Evolutionary conservation across 64 coral and sea anemone genomes (phyloP), one percentile per base, ranked within the genome.

Genomic region (Actinia equina): DNA sequence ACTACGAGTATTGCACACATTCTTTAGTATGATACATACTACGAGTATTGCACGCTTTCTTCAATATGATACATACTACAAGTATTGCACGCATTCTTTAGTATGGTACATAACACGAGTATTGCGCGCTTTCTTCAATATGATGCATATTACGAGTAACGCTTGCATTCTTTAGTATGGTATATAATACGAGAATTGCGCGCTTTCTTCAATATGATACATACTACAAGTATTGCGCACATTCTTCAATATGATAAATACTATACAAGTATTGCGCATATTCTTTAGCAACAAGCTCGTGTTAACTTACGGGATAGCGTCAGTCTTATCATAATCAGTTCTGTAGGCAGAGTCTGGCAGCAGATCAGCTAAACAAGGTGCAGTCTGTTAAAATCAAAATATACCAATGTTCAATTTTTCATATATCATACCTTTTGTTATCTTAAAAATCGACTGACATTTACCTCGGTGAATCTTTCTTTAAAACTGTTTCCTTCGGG

Each of bases 401-500:
- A 23, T 25, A 46, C 11, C 55, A 57, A 13, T 57, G 3, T 57
- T 12, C 11, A 57, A 57, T 57, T 57, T 12, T 82, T 52, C 37
- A 57, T 46, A 23, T 13, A 30, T 45, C 16, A 44, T 6, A 52
- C 14, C 6, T 52, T 41, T 22, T 49, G 46, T 49, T 2, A 80
- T 84, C 52, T n/a, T 17, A 15, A 51, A 52, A 13, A 51, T 49
- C 19, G n/a, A 43, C 19, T 27, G 6, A 42, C 10, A 43, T 85
- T 57, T 85, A 85, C 53, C 30, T 85, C 52, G 15, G 41, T 18
- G 41, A 27, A 17, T 63, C 17, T 85, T 15, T 9, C 59, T 85
- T 30, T 85, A 26, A 85, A 85, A 41, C 83, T 85, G 52, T 60
- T 54, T 43, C 83, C 83, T 42, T 85, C 83, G 15, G 83, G 83